Evolutionary conservation across 23 tunicate species (phyloP).

Genomic region (Ciona savignyi): DNA sequence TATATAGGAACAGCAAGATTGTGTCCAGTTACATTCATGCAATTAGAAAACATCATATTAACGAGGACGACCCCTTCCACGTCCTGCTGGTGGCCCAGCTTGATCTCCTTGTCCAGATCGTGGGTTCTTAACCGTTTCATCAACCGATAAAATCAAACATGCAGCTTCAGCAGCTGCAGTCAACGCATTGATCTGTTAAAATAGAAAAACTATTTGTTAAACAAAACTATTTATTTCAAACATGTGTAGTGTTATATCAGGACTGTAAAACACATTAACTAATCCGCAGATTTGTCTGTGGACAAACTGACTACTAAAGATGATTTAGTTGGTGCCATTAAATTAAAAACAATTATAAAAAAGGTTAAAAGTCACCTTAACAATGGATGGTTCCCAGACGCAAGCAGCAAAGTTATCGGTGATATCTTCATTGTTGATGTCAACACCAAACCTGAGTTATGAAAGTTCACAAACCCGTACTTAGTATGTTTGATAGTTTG

Average conservation of each 20-base stretch:
- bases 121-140: constrained; percentile 93
- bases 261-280: too few species aligned
- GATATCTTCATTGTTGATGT: constrained; percentile 94
- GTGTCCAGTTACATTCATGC: too few species aligned
- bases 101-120: constrained; percentile 83
- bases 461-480: not conserved
- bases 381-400: constrained; percentile 98
- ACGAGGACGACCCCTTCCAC: constrained; percentile 82
- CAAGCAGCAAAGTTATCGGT: constrained; percentile 84
- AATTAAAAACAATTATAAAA: not conserved
- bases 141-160: constrained; percentile 89
- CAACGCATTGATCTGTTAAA: constrained; percentile 71
- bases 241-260: too few species aligned
- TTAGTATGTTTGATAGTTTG: too few species aligned
- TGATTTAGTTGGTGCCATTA: too few species aligned
- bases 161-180: constrained; percentile 98
- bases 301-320: too few species aligned
- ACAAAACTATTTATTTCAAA: too few species aligned
- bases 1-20: too few species aligned
- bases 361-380: constrained; percentile 47
- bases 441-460: constrained; percentile 66
- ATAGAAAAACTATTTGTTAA: too few species aligned
- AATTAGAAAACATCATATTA: too few species aligned
- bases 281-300: too few species aligned
- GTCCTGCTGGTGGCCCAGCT: constrained; percentile 59